Evolutionary conservation across 1,140 invertebrate genomes (phyloP).

Genomic region (Philotrypesis tridentata): DNA sequence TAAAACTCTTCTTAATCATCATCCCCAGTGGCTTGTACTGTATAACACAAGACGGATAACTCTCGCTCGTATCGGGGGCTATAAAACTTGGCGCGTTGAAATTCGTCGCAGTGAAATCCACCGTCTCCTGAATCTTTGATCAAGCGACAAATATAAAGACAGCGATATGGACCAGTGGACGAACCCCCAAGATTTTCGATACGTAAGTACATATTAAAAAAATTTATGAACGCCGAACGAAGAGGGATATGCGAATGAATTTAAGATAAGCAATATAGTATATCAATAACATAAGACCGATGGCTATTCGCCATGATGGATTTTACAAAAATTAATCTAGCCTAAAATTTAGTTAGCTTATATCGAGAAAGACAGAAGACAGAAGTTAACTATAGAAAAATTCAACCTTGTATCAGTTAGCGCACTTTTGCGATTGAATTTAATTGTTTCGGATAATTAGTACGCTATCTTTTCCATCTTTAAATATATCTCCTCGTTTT

Average conservation of each 20-base stretch:
- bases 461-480: too few species aligned
- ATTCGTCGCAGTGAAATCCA: background rate
- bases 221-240: conserved; percentile 11
- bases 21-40: background rate
- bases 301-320: background rate
- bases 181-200: background rate
- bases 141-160: background rate
- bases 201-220: background rate
- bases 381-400: too few species aligned
- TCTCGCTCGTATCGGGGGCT: background rate
- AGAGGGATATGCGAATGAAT: background rate
- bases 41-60: background rate
- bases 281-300: too few species aligned
- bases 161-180: background rate
- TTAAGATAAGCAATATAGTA: background rate
- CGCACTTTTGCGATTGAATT: too few species aligned
- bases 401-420: too few species aligned
- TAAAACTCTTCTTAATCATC: background rate
- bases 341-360: background rate
- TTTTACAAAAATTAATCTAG: background rate
- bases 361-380: too few species aligned
- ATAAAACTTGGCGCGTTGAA: background rate
- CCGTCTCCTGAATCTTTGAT: background rate
- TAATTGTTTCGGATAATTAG: too few species aligned
- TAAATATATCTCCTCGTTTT: too few species aligned